phyloP scores from a whole-genome alignment of 2,113 vertebrate species.

The Numenius arquata region DNA sequence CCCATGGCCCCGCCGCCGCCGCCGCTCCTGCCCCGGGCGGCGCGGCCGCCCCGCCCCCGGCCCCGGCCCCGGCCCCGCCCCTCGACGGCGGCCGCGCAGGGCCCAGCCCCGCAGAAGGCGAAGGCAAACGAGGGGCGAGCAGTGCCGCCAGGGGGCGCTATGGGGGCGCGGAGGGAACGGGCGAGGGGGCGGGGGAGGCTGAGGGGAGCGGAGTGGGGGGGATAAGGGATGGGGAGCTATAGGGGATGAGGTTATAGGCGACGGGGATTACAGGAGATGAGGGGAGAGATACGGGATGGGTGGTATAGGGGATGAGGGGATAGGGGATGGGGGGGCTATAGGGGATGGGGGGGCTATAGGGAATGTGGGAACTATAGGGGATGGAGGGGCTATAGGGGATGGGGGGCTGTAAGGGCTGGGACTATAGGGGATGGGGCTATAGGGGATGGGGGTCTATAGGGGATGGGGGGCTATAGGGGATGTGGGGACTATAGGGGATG shows the following conservation, averaged over 20 bases:
- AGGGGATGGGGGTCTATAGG: neutral
- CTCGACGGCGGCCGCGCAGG: slow-evolving; percentile 49
- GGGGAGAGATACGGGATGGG: neutral
- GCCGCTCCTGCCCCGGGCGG: neutral
- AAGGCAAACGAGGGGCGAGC: neutral
- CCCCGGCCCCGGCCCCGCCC: neutral
- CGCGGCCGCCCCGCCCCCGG: neutral
- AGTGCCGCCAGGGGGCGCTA: neutral
- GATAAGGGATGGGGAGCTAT: neutral
- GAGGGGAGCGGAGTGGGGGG: no score
- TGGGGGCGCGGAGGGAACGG: neutral
- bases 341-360: neutral
- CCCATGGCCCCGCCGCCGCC: slow-evolving; percentile 78
- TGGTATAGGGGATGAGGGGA: neutral
- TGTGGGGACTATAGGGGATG: no score
- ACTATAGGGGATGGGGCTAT: neutral
- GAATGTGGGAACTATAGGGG: neutral
- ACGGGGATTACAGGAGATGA: neutral
- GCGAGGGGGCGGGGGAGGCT: neutral
- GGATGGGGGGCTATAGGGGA: no score
- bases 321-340: neutral
- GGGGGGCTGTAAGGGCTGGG: no score
- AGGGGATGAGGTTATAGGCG: neutral
- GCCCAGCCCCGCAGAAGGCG: neutral
- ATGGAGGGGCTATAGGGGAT: no score